A percentile compares a stretch with the other conserved stretches of the same genome.
Evolutionary conservation across 2,113 vertebrate species (phyloP).

Genomic region (Albula goreensis): DNA sequence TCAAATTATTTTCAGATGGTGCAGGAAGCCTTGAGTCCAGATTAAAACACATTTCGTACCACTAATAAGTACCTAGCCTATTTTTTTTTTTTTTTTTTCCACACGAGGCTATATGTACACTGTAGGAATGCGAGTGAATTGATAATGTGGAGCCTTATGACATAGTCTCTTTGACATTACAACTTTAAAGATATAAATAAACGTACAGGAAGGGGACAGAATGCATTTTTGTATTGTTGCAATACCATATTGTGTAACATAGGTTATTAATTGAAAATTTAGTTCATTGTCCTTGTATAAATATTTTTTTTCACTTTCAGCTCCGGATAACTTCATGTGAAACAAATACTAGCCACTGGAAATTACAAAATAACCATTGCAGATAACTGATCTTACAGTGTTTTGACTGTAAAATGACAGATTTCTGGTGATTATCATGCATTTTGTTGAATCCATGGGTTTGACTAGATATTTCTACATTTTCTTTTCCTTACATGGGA

Average conservation of each 20-base stretch:
- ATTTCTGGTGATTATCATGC: neutral
- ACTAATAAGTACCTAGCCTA: slow-evolving; percentile 69
- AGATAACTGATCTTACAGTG: slow-evolving; percentile 22
- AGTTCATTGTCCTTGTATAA: neutral
- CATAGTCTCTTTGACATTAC: too few species aligned
- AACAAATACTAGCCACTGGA: slow-evolving; percentile 7
- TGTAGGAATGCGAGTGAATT: slow-evolving; percentile 35
- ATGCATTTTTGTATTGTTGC: neutral
- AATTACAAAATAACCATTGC: slow-evolving; percentile 27
- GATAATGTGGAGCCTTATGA: neutral
- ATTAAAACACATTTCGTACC: slow-evolving; percentile 63
- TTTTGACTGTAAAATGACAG: slow-evolving; percentile 23
- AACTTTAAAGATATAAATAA: too few species aligned
- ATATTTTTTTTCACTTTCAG: neutral
- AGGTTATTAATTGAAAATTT: neutral
- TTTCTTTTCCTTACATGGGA: slow-evolving; percentile 15
- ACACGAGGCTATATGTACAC: slow-evolving; percentile 33
- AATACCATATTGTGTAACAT: too few species aligned
- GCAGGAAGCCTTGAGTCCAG: slow-evolving; percentile 61
- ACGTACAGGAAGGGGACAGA: slow-evolving; percentile 7
- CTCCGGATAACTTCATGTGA: neutral
- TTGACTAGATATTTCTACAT: slow-evolving; percentile 35
- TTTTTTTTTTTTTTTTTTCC: slow-evolving; percentile 38
- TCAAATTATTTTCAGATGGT: slow-evolving; percentile 66
- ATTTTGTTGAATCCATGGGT: slow-evolving; percentile 17